phyloP scores from a whole-genome alignment of 2,797 vertebrate genomes.

The Peromyscus eremicus region DNA sequence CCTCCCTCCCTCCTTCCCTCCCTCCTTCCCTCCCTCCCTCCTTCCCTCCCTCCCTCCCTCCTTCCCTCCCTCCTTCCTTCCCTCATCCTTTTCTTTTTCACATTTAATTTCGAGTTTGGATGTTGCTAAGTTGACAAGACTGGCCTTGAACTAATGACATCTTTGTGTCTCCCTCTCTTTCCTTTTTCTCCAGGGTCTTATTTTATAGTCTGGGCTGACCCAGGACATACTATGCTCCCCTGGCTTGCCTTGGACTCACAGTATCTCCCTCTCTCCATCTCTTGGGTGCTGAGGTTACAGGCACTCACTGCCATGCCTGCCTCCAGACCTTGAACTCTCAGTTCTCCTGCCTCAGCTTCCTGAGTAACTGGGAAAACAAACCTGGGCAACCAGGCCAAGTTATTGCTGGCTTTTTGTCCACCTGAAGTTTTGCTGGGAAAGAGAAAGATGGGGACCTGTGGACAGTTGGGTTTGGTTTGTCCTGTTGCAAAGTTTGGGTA shows the following conservation, averaged over 20 bases:
- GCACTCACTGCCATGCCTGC: no score
- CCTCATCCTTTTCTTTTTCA: background rate
- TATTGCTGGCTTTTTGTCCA: background rate
- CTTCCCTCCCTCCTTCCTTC: no score
- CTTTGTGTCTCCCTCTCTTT: background rate
- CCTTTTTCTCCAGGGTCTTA: background rate
- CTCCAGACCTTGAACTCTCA: background rate
- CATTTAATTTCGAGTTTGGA: background rate
- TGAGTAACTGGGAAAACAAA: background rate
- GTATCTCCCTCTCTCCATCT: background rate
- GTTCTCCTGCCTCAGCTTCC: background rate
- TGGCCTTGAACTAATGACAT: no score
- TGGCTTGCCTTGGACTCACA: background rate
- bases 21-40: no score
- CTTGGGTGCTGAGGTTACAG: background rate
- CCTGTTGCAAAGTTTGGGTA: background rate
- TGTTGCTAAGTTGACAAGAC: background rate
- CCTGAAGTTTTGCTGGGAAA: background rate
- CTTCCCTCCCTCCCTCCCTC: accelerated
- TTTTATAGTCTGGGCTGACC: background rate
- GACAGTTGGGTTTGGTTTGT: background rate
- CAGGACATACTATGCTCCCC: background rate
- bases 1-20: no score
- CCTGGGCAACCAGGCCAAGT: background rate
- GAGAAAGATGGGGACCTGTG: background rate